A percentile compares a stretch with the other conserved stretches of the same genome.
Conservation (phyloP, 2,888 invertebrate genomes). For the Sinotaia quadrata region DNA sequence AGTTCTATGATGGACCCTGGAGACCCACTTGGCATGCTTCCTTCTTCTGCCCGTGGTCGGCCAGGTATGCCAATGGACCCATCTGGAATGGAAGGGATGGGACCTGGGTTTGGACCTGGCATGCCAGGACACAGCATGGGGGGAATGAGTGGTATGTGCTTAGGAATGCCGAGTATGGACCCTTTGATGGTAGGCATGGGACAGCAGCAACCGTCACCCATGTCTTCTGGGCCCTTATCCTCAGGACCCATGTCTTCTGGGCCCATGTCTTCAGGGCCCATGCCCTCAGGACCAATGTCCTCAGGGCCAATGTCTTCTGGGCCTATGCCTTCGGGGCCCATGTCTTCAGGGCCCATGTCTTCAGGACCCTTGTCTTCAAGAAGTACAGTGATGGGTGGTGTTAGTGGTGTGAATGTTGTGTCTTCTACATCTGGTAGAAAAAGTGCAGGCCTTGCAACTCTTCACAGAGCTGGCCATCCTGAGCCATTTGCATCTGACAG, state of each 20-base stretch:
- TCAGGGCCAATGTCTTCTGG: constrained; percentile 45
- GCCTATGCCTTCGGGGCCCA: constrained; percentile 48
- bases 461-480: constrained; percentile 69
- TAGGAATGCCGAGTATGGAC: constrained; percentile 35
- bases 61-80: constrained; percentile 40
- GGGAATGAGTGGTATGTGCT: constrained; percentile 26
- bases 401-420: constrained; percentile 33
- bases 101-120: constrained; percentile 25
- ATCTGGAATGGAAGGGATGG: constrained; percentile 44
- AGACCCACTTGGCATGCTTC: constrained; percentile 51
- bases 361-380: constrained; percentile 11
- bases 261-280: constrained; percentile 23
- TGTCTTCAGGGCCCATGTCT: constrained; percentile 31
- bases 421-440: constrained; percentile 18
- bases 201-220: constrained; percentile 30
- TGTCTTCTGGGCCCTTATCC: constrained; percentile 23
- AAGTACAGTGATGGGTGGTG: constrained; percentile 38
- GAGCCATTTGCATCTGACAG: constrained; percentile 67
- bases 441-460: constrained; percentile 44
- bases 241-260: constrained; percentile 40
- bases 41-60: constrained; percentile 47
- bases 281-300: constrained; percentile 39
- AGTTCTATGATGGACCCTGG: constrained; percentile 52
- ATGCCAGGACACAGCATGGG: constrained; percentile 25
- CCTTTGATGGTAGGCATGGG: constrained; percentile 44